Conservation (phyloP, 2,888 invertebrate species). For the Bugula neritina region DNA sequence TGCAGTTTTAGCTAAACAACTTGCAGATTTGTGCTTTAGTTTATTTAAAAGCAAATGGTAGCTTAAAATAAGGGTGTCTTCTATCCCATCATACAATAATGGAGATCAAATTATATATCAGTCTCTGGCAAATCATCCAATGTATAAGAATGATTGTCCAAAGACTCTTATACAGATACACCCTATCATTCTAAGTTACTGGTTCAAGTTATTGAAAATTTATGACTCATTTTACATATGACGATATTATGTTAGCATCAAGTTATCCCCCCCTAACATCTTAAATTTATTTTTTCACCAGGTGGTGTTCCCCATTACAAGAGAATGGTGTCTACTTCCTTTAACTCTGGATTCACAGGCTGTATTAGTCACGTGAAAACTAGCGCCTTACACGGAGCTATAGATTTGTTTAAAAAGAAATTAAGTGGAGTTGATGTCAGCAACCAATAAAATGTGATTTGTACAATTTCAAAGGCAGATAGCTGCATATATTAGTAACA, state of each 20-base stretch:
- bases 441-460: background rate
- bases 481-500: too few species aligned
- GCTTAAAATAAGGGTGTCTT: background rate
- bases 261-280: too few species aligned
- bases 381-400: background rate
- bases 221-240: too few species aligned
- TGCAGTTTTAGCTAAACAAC: too few species aligned
- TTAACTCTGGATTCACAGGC: slow-evolving; percentile 39
- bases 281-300: slow-evolving; percentile 31
- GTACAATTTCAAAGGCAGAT: too few species aligned
- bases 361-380: slow-evolving; percentile 38
- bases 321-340: slow-evolving; percentile 37
- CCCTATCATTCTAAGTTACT: too few species aligned
- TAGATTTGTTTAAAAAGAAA: slow-evolving; percentile 11
- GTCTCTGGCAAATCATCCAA: too few species aligned
- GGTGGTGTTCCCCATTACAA: slow-evolving; percentile 42
- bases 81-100: background rate
- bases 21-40: background rate
- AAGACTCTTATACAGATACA: too few species aligned
- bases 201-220: too few species aligned
- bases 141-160: too few species aligned
- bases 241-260: too few species aligned
- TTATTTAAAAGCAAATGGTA: background rate
- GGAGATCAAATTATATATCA: background rate
- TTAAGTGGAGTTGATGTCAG: slow-evolving; percentile 15